Evolutionary conservation across 2,888 invertebrate genomes (phyloP), one percentile per base, ranked within the genome.

Genomic region (Leptothorax acervorum): DNA sequence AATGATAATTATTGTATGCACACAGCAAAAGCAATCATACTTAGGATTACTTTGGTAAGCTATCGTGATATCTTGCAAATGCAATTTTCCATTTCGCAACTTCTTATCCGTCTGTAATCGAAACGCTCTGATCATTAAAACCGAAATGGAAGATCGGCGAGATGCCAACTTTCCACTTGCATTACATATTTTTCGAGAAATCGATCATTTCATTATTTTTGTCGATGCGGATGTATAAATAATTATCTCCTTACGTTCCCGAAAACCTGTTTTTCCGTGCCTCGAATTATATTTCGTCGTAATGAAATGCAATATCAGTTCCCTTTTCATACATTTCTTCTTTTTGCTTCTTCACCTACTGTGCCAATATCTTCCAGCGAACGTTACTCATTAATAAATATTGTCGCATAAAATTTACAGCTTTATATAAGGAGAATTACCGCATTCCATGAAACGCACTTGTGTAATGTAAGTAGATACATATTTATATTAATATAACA

Each of bases 171-270:
- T 63, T 75, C 18, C 62, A 75, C 1, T 42, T 63, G 15, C 15
- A 76, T 76, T 39, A 39, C 18, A 63, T 51, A 63, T 51, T 15
- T 76, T 53, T 53, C 28, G 6, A 63, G 23, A 76, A 76, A 63
- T 2, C 23, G 9, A n/a, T 35, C 4, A 6, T 81, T 45, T 62
- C 3, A 51, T 71, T 48, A 35, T 12, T 62, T 62, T 28, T 18
- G 3, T 35, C 2, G 8, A 28, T 6, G 18, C 1, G 23, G 11
- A 1, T 60, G 28, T n/a, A 62, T n/a, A 62, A 81, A 73, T 71
- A 51, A 62, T 23, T 65, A 35, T 63, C n/a, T 35, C 11, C 60
- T 74, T 45, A 51, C 4, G 15, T 39, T 28, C 11, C 15, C 23
- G 3, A 39, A 39, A 76, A 53, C 39, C 11, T 51, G 39, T 65